Conservation (phyloP, 2,113 vertebrate species). For the Hydrolagus affinis region DNA sequence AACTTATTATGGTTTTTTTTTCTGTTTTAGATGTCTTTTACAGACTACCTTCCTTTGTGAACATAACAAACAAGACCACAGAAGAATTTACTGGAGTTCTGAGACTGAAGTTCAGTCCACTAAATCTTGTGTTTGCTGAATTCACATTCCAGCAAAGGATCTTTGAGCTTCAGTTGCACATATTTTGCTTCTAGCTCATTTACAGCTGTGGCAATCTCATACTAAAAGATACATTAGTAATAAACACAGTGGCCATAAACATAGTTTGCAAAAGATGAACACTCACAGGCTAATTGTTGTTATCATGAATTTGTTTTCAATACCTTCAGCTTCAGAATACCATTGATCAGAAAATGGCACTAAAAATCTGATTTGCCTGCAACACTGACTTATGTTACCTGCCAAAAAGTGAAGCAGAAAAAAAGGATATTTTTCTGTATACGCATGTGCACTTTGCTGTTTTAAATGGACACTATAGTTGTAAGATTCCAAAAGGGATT, state of each 20-base stretch:
- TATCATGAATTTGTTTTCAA: background rate
- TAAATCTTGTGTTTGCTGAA: background rate
- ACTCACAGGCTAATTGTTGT: background rate
- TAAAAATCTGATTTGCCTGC: background rate
- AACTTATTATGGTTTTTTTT: background rate
- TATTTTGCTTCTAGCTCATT: background rate
- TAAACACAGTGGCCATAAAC: no score
- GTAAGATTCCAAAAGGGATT: no score
- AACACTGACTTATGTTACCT: background rate
- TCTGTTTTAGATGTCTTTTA: background rate
- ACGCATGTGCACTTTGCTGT: background rate
- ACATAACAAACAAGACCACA: background rate
- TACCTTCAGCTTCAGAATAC: background rate
- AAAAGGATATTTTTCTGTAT: background rate
- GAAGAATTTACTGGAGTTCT: constrained; percentile 8
- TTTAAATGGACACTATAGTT: no score
- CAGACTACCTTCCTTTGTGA: background rate
- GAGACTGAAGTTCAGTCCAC: background rate
- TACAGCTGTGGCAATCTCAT: background rate
- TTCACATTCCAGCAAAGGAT: constrained; percentile 3
- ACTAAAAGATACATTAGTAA: background rate
- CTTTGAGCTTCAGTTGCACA: background rate
- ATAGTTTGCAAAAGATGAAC: background rate
- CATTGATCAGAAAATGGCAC: no score
- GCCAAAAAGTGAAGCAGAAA: background rate